Conservation (phyloP, 2,113 vertebrate genomes). For the Ictidomys tridecemlineatus region DNA sequence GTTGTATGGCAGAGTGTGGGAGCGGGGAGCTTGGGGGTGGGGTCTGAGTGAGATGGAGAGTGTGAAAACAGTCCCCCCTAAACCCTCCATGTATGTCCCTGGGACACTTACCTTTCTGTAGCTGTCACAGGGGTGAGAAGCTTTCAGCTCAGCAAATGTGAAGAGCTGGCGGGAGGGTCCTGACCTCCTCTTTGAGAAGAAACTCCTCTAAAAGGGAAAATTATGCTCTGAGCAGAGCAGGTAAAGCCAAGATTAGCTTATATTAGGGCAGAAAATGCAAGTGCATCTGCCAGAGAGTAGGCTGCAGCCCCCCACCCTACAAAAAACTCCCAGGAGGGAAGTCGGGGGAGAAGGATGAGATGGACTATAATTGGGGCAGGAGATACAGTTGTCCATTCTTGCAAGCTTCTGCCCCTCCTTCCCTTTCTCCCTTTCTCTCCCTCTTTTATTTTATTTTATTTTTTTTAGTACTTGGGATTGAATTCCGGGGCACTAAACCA, state of each 20-base stretch:
- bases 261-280: constrained; percentile 62
- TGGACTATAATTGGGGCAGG: background rate
- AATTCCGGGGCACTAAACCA: too few relatives aligned
- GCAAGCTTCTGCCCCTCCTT: background rate
- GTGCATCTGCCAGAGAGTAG: background rate
- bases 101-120: constrained; percentile 25
- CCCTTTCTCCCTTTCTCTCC: too few relatives aligned
- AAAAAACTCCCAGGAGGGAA: background rate
- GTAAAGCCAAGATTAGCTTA: constrained; percentile 5
- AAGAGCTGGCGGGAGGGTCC: constrained; percentile 25
- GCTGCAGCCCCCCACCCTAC: background rate
- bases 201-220: constrained; percentile 67
- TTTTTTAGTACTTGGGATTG: too few relatives aligned
- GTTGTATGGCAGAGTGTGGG: constrained; percentile 41
- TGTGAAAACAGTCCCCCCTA: constrained; percentile 68
- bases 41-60: constrained; percentile 73
- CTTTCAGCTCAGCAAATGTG: background rate
- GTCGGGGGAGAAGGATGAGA: background rate
- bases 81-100: background rate
- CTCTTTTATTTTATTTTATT: too few relatives aligned
- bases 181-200: constrained; percentile 58
- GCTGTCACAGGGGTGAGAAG: constrained; percentile 1
- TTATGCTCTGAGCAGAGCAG: constrained; percentile 66
- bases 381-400: background rate
- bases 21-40: constrained; percentile 32